Percentiles rank a stretch among this genome's conserved stretches.
phyloP scores from a whole-genome alignment of 1,140 invertebrate genomes.

The Diorhabda sublineata region DNA sequence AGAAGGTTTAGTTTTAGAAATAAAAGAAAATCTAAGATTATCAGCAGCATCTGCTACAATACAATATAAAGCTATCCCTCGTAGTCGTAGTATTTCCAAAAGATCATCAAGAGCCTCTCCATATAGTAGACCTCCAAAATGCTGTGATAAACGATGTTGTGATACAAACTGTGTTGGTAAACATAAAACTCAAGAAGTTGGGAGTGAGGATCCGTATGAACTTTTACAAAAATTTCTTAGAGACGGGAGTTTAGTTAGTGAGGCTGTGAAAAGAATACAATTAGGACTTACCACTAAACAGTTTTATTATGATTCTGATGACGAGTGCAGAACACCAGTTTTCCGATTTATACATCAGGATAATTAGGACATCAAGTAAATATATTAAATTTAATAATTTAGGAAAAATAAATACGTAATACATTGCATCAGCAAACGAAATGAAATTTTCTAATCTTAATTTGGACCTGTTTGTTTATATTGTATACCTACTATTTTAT shows the following conservation, averaged over 20 bases:
- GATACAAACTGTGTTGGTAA: conserved; percentile 45
- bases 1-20: conserved; percentile 64
- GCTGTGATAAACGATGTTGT: conserved; percentile 45
- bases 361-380: conserved; percentile 30
- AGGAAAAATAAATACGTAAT: background rate
- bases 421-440: background rate
- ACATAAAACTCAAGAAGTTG: conserved; percentile 40
- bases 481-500: too few relatives aligned
- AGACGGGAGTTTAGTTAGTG: conserved; percentile 65
- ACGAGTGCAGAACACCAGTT: conserved; percentile 45
- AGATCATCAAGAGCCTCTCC: conserved; percentile 56
- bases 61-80: conserved; percentile 38
- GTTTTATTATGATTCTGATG: conserved; percentile 53
- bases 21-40: conserved; percentile 65
- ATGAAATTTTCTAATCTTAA: too few relatives aligned
- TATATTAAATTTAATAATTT: conserved; percentile 31
- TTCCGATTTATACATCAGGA: conserved; percentile 33
- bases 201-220: conserved; percentile 61
- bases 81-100: conserved; percentile 39
- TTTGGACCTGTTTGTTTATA: too few relatives aligned
- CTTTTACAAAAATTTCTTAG: conserved; percentile 60
- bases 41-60: conserved; percentile 44
- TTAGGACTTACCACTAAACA: conserved; percentile 49
- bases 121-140: conserved; percentile 53
- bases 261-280: conserved; percentile 64